Evolutionary conservation across 53 echinoderm and acorn worm genomes (phyloP), one percentile per base, ranked within the genome.

Genomic region (Holothuria leucospilota): DNA sequence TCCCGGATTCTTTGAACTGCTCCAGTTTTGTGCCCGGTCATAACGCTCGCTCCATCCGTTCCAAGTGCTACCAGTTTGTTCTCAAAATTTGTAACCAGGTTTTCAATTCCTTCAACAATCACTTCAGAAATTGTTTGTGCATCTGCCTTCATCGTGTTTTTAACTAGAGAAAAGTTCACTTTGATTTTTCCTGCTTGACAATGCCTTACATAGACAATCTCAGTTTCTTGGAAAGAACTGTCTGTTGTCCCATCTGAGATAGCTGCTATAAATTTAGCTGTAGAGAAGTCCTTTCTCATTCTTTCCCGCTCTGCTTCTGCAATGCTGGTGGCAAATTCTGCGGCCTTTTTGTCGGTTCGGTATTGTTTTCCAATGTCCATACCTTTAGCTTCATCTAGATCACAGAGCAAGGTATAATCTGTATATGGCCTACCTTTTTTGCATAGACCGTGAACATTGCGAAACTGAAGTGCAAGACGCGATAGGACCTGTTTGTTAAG

Each of bases 351-450:
- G 20, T 65, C 65, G 65, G 18, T 65, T 65, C 18, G 18, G 65
- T 65, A 65, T 65, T 65, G 65, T 0, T 65, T 65, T 20, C 65
- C n/a, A 65, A 65, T 65, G 65, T 65, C 65, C 65, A 64, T 14
- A 64, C 64, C 64, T 64, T 64, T 25, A 64, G 64, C 64, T 64
- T 64, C 64, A 64, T 64, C 64, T 0, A 64, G 64, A 64, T 64
- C 64, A 18, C 64, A 64, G 64, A 64, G 13, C 20, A 27, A 64
- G 64, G 64, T 64, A 12, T 64, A 64, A 6, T 64, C 64, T 64
- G 5, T 64, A 64, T 64, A 64, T 12, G 64, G 64, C 64, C 64
- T 64, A 64, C 64, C 64, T 64, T 18, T 64, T 64, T 64, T 64
- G 64, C 64, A 64, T 18, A 64, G 64, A 64, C 64, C 64, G 64